Evolutionary conservation across 2,888 invertebrate species (phyloP), one percentile per base, ranked within the genome.

Genomic region (Halictus ligatus): DNA sequence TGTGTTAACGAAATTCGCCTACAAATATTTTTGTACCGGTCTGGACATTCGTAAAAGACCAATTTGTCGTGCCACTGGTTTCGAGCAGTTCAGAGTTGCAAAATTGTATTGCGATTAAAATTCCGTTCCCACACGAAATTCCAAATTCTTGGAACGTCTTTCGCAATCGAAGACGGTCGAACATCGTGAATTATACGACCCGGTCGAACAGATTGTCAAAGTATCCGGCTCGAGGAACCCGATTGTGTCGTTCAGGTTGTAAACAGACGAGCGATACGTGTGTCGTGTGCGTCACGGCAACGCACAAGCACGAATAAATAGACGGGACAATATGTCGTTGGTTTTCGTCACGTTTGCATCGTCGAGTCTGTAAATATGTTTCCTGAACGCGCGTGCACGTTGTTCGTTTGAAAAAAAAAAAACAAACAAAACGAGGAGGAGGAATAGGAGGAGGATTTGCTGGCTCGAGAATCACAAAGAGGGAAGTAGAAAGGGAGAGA

Each of bases 301-400:
- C 21, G 48, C 35, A 40, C 46, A n/a, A 40, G 43, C 58, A 76
- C 13, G 58, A 79, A 71, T 64, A 18, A 25, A 50, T 50, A 50
- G 21, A 40, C 35, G 60, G 60, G 58, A 78, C 29, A 50, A 25
- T n/a, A 13, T 35, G 67, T 73, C 67, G 82, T 48, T 64, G 35
- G 64, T 43, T 67, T 72, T 81, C 7, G 50, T 67, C 75, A 29
- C 29, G 48, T 58, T 81, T 35, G n/a, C 48, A 80, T 35, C 13
- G 75, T 78, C 35, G 77, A 46, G 60, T 67, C 46, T 54, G 71
- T 78, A 48, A 72, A 54, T 77, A 60, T 50, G 46, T 7, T 72
- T 40, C 29, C 48, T 67, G 48, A 46, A 21, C 71, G 35, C 54
- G 48, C 67, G 64, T 35, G 76, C 72, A 64, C 72, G 75, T 18